A percentile compares a stretch with the other conserved stretches of the same genome.
These are phyloP conservation scores for Thumatha senex DNA, from an alignment of 2,888 invertebrate genomes.

Conservation along the genomic window DNA sequence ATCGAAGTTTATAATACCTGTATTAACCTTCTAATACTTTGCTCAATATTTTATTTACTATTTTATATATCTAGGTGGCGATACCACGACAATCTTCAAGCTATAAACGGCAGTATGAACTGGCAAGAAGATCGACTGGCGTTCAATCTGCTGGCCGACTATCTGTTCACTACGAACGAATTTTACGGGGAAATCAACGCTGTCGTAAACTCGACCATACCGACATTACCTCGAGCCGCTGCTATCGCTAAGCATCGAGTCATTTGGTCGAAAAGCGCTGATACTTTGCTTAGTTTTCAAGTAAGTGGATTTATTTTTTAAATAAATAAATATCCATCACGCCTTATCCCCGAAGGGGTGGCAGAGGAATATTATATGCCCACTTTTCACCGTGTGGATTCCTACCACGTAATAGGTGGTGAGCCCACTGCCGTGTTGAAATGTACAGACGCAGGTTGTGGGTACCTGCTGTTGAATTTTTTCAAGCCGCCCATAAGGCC, in stretches of 20 bases:
- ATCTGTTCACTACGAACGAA: conserved; percentile 73
- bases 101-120: conserved; percentile 78
- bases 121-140: conserved; percentile 78
- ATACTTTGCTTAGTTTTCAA: conserved; percentile 76
- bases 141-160: conserved; percentile 73
- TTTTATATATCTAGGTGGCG: conserved; percentile 64
- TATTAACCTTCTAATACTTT: too few species aligned
- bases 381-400: too few species aligned
- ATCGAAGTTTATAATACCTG: too few species aligned
- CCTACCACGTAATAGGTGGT: too few species aligned
- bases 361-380: too few species aligned
- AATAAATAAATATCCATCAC: too few species aligned
- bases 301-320: conserved; percentile 33
- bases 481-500: too few species aligned
- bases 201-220: conserved; percentile 73
- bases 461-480: too few species aligned
- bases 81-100: conserved; percentile 78
- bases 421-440: too few species aligned
- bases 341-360: too few species aligned
- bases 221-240: conserved; percentile 67
- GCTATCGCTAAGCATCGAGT: conserved; percentile 74
- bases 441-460: too few species aligned
- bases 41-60: too few species aligned
- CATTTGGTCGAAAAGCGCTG: conserved; percentile 76
- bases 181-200: conserved; percentile 76